phyloP scores from a whole-genome alignment of 2,797 vertebrate genomes.

The Notolabrus celidotus region DNA sequence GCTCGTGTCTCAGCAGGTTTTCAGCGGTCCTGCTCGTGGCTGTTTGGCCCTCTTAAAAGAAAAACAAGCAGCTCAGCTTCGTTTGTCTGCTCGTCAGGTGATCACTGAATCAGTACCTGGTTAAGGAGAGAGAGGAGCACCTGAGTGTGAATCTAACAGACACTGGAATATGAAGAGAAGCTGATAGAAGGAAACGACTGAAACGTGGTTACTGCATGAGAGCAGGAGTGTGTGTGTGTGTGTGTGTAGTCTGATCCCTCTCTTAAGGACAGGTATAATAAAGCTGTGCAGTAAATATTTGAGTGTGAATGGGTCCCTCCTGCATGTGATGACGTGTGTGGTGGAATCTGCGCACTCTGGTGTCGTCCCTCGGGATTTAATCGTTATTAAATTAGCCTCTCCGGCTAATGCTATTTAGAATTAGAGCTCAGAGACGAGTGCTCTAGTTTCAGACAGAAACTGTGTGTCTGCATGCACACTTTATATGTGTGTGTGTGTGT shows the following conservation, averaged over 20 bases:
- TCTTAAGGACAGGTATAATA: no score
- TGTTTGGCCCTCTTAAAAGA: no score
- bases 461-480: not conserved
- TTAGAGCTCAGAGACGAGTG: slow-evolving; percentile 39
- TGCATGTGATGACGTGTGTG: slow-evolving; percentile 15
- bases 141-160: no score
- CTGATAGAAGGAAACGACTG: no score
- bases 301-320: not conserved
- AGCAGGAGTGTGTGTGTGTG: not conserved
- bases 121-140: no score
- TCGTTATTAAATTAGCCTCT: slow-evolving; percentile 62
- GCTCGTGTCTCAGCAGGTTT: no score
- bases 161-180: no score
- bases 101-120: no score
- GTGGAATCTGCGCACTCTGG: slow-evolving; percentile 41
- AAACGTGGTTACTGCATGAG: no score
- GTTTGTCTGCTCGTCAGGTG: no score
- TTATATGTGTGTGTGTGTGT: not conserved
- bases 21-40: no score
- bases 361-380: slow-evolving; percentile 50
- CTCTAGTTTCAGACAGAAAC: slow-evolving; percentile 57
- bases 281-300: not conserved
- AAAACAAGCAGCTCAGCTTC: no score
- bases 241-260: not conserved
- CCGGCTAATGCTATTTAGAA: slow-evolving; percentile 64